Base-by-base conservation (phyloP, 37 sponge, comb jelly and placozoan genomes). In the Ephydatia muelleri region DNA sequence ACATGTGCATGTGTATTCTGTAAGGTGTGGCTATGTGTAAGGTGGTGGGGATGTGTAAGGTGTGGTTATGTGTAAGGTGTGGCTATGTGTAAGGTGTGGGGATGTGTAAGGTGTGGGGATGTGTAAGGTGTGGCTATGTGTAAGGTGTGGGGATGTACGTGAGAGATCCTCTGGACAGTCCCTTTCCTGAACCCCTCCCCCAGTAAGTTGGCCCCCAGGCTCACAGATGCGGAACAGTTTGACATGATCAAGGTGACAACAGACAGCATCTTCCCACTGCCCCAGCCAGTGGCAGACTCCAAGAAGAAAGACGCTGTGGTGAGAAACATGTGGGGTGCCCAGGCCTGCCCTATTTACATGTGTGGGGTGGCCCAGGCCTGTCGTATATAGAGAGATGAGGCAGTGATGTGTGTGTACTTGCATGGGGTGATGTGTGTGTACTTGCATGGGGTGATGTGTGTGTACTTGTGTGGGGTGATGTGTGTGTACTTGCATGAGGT, bases 161-260 rank as follows among this genome's bases (percentile, higher is more conserved):
- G 43, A 43, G 43, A 9, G 6, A 9, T 6, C 6, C 3, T 43
- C 43, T 43, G 6, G 43, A 43, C 6, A 5, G 57, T 57, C 16
- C 57, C 57, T 11, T 57, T 57, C 57, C 57, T 57, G 57, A 57
- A 57, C 57, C 0, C 0, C 57, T 57, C n/a, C n/a, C n/a, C 0
- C 74, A 95, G 96, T 38, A 97, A 88, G 83, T 81, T 97, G 72
- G 78, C 92, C 9, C 97, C 97, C 25, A 82, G 66, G 5, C 83
- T 97, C 75, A 86, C 84, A 28, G 85, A 84, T 26, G 94, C 94
- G 1, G 97, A 97, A 26, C 95, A 97, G 89, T 92, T 88, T 87
- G 97, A 97, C 19, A 34, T 94, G 22, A 79, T 92, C 79, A 87
- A 87, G 35, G 91, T 83, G 5, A 72, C 91, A 48, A 87, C 88